Evolutionary conservation across 2,797 vertebrate species (phyloP), one percentile per base, ranked within the genome.

Genomic region (Alectoris magna): DNA sequence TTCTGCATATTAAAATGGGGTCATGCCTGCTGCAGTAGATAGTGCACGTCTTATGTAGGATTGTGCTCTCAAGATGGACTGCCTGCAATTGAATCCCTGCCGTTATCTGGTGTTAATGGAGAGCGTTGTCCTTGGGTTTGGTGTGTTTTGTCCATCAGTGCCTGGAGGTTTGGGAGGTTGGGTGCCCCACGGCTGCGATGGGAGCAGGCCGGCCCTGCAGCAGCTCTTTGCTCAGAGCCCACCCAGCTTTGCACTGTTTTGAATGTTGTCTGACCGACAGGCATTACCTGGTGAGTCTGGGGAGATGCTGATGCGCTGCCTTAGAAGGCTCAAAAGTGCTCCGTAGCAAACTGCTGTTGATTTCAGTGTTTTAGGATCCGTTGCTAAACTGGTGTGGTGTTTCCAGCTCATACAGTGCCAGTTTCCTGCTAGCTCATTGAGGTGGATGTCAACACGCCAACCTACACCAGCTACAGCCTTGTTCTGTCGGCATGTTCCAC

Each of bases 21-120:
- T 95, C 94, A 87, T 78, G 88, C 48, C 90, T 95, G 93, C 91
- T 84, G 71, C 75, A 92, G 87, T 55, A 94, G 92, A 94, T 79
- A 92, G 67, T 41, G 34, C n/a, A 38, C 53, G 62, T 34, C 84
- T 93, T 71, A 49, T 14, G 76, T 10, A 66, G 91, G 94, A 83
- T 95, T 94, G 93, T 80, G 82, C 48, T 51, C 7, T 60, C 69
- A 77, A 55, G 90, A 69, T 63, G 87, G 71, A 21, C 74, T 76
- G 88, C 38, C 48, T 85, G 71, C 62, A 71, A 27, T 2, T 78
- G 70, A 69, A 91, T 67, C 70, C 85, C 73, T 89, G 9, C 87
- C 91, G 48, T 75, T 17, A 74, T n/a, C 59, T 2, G 15, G 59
- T 24, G 4, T 64, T 64, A 43, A 43, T 43, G 62, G 43, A 51